Conservation (phyloP, 2,797 vertebrate species). For the Tokudaia muenninki region DNA sequence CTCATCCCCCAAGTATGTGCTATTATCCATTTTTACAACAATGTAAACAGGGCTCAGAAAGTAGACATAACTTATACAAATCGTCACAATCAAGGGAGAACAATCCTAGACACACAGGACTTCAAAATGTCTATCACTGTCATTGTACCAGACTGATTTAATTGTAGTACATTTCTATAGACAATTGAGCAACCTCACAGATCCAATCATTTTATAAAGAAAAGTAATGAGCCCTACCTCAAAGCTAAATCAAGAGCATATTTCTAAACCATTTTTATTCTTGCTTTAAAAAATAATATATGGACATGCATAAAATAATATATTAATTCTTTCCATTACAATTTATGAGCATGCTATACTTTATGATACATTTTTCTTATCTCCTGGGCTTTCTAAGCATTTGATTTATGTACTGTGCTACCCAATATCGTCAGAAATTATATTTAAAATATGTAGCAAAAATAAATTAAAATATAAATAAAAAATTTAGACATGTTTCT, state of each 20-base stretch:
- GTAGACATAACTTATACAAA: not conserved
- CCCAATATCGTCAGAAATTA: slow-evolving; percentile 37
- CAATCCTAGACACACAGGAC: not conserved
- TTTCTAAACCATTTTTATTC: slow-evolving; percentile 60
- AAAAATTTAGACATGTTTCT: slow-evolving; percentile 56
- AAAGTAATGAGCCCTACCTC: slow-evolving; percentile 11
- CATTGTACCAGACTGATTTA: not conserved
- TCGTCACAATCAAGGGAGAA: not conserved
- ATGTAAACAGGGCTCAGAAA: slow-evolving; percentile 27
- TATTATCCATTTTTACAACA: slow-evolving; percentile 9
- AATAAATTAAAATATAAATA: slow-evolving; percentile 56
- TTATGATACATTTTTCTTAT: slow-evolving; percentile 72
- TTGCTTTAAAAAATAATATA: slow-evolving; percentile 66
- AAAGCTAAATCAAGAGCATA: slow-evolving; percentile 68
- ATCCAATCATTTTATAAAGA: slow-evolving; percentile 1
- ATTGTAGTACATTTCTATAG: slow-evolving; percentile 48
- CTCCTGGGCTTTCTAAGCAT: slow-evolving; percentile 33
- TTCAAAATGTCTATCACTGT: slow-evolving; percentile 4
- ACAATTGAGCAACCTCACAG: slow-evolving; percentile 9
- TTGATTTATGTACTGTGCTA: slow-evolving; percentile 60
- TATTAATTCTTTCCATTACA: slow-evolving; percentile 62
- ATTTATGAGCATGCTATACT: slow-evolving; percentile 64
- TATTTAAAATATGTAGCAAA: slow-evolving; percentile 71
- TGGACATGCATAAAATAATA: slow-evolving; percentile 62
- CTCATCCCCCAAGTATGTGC: not conserved